A percentile compares a stretch with the other conserved stretches of the same genome.
phyloP scores from a whole-genome alignment of 1,140 invertebrate genomes.

The Babylonia areolata region DNA sequence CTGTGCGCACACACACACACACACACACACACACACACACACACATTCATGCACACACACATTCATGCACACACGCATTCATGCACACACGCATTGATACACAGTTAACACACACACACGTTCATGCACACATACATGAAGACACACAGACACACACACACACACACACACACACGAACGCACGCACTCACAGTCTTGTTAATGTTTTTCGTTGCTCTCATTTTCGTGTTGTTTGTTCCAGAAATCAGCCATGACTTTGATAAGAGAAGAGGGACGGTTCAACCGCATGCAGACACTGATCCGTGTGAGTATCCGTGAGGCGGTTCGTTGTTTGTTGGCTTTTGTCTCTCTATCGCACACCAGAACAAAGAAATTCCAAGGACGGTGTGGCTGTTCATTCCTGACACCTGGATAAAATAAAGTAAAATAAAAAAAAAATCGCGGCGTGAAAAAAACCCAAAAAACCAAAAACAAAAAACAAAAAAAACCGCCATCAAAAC shows the following conservation, averaged over 20 bases:
- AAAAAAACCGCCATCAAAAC: too few species aligned
- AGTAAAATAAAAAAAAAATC: too few species aligned
- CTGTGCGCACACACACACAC: too few species aligned
- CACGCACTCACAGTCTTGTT: neutral
- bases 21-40: neutral
- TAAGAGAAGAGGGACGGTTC: constrained; percentile 50
- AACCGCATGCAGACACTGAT: constrained; percentile 59
- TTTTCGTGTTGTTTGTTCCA: constrained; percentile 42
- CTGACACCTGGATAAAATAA: too few species aligned
- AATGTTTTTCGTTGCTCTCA: neutral
- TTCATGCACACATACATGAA: neutral
- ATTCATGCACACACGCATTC: neutral
- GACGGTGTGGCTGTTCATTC: too few species aligned
- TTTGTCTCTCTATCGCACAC: too few species aligned
- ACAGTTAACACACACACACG: neutral
- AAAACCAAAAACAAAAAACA: too few species aligned
- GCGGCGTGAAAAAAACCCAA: too few species aligned
- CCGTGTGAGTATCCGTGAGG: too few species aligned
- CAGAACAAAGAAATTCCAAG: too few species aligned
- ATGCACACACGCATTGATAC: neutral
- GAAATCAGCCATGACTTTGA: constrained; percentile 52
- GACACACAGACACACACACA: neutral
- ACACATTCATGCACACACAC: neutral
- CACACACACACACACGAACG: neutral
- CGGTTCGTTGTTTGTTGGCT: too few species aligned